phyloP scores from a whole-genome alignment of 1,140 invertebrate species.

The Listronotus oregonensis region DNA sequence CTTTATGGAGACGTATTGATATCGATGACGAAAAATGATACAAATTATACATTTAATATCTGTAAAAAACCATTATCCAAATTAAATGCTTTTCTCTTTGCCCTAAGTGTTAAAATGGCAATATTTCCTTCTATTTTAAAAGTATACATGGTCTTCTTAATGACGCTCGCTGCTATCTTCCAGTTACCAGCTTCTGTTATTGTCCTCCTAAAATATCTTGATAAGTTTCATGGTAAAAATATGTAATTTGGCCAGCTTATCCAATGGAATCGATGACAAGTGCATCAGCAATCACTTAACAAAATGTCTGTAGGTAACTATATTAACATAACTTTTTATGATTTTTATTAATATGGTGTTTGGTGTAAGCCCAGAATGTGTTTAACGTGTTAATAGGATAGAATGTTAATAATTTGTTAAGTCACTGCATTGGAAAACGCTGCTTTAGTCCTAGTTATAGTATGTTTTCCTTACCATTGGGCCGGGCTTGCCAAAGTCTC shows the following conservation, averaged over 20 bases:
- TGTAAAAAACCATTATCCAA: no score
- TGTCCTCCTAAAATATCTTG: conserved; percentile 47
- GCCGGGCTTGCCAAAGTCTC: conserved; percentile 76
- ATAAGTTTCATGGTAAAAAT: conserved; percentile 20
- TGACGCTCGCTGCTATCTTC: conserved; percentile 9
- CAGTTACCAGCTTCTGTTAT: conserved; percentile 46
- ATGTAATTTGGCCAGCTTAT: conserved; percentile 38
- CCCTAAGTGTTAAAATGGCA: no score
- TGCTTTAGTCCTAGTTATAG: conserved; percentile 50
- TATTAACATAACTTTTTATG: background rate
- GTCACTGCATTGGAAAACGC: conserved; percentile 52
- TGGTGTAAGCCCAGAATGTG: background rate
- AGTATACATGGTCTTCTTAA: conserved; percentile 11
- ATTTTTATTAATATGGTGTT: background rate
- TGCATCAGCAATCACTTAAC: conserved; percentile 44
- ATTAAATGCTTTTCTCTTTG: no score
- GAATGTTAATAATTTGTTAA: conserved; percentile 48
- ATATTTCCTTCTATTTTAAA: no score
- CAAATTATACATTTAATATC: no score
- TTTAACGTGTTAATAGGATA: conserved; percentile 35
- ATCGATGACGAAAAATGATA: no score
- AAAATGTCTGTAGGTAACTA: conserved; percentile 27
- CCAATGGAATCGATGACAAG: conserved; percentile 40
- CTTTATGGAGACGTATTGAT: no score
- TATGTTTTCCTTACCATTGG: conserved; percentile 71